Conservation (phyloP, 2,113 vertebrate genomes). For the Rhinolophus ferrumequinum region DNA sequence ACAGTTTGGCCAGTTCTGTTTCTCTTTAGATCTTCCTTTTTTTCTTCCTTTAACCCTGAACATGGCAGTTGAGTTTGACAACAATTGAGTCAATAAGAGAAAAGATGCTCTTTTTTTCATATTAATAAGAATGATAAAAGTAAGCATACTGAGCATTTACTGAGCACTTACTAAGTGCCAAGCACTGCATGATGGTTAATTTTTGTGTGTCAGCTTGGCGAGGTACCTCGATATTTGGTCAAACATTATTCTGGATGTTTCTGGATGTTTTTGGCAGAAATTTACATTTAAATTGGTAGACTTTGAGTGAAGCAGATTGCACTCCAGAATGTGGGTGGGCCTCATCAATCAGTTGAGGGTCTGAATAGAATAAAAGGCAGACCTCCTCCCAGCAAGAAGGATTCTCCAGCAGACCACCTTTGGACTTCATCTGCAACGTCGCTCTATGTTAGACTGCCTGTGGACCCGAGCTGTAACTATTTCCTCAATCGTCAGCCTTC, state of each 20-base stretch:
- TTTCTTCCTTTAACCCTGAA: conserved; percentile 1
- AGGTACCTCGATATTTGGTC: background rate
- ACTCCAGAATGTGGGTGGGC: background rate
- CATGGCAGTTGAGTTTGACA: background rate
- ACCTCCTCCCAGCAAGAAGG: background rate
- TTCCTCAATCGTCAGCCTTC: background rate
- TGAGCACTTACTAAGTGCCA: background rate
- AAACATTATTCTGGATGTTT: background rate
- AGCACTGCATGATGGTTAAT: background rate
- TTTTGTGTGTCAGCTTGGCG: background rate
- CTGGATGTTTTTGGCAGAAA: background rate
- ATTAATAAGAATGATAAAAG: background rate
- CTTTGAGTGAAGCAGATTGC: background rate
- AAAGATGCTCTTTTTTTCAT: background rate
- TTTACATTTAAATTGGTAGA: background rate
- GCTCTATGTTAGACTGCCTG: background rate
- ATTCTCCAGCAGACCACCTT: background rate
- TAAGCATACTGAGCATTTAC: background rate
- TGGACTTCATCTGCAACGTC: background rate
- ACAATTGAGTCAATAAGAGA: background rate
- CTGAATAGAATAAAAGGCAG: background rate
- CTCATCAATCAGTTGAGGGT: background rate
- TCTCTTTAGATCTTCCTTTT: background rate
- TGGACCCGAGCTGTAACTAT: background rate
- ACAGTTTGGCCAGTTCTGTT: conserved; percentile 35